A percentile compares a stretch with the other conserved stretches of the same genome.
These are phyloP conservation scores for Cephus rjabovi DNA, from an alignment of 2,888 invertebrate species.

Conservation along the genomic window DNA sequence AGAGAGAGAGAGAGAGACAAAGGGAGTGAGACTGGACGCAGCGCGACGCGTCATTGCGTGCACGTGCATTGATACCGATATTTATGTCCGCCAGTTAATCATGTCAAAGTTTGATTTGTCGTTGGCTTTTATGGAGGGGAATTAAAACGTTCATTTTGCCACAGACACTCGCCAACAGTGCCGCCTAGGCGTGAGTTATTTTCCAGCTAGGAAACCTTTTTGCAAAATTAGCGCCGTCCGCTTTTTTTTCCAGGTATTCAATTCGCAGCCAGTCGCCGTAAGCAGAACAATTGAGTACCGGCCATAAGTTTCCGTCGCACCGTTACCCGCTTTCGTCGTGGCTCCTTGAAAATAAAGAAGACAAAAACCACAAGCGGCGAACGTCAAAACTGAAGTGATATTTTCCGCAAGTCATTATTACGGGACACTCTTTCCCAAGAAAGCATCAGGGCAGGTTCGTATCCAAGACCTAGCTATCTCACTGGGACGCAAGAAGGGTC, in stretches of 20 bases:
- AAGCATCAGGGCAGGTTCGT: background rate
- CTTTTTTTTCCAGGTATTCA: conserved; percentile 20
- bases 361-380: too few relatives aligned
- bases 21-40: conserved; percentile 52
- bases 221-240: conserved; percentile 58
- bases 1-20: conserved; percentile 23
- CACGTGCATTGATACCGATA: conserved; percentile 63
- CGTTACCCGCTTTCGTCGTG: too few relatives aligned
- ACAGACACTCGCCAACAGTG: conserved; percentile 63
- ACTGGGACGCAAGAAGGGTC: conserved; percentile 15
- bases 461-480: background rate
- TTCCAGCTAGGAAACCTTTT: conserved; percentile 52
- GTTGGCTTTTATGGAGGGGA: conserved; percentile 65
- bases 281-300: background rate
- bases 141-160: conserved; percentile 66
- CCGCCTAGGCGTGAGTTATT: conserved; percentile 57
- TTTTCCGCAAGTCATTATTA: too few relatives aligned
- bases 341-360: too few relatives aligned
- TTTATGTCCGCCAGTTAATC: conserved; percentile 65
- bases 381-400: too few relatives aligned
- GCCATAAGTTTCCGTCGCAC: background rate
- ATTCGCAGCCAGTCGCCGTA: background rate
- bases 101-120: conserved; percentile 66
- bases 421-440: too few relatives aligned
- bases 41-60: conserved; percentile 29